These are phyloP conservation scores for Drosophila virilis DNA, from an alignment of 1,140 invertebrate genomes.

Conservation along the genomic window DNA sequence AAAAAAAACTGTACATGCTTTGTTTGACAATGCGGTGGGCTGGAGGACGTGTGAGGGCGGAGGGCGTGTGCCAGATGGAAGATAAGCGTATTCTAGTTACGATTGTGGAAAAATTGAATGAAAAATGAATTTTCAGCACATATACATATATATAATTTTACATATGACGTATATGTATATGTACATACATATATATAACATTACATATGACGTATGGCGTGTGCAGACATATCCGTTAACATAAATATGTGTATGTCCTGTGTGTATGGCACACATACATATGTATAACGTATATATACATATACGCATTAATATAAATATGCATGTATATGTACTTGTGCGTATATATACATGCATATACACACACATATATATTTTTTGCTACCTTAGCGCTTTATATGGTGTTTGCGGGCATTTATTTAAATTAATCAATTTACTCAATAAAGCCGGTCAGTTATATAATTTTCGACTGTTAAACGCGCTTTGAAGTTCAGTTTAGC, in stretches of 20 bases:
- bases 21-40: slow-evolving; percentile 2
- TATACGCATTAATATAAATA: not conserved
- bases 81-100: slow-evolving; percentile 42
- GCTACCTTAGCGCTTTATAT: slow-evolving; percentile 21
- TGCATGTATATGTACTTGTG: not conserved
- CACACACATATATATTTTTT: slow-evolving; percentile 9
- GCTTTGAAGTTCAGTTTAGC: not conserved
- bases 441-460: slow-evolving; percentile 19
- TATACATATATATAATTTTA: not conserved
- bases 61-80: slow-evolving; percentile 14
- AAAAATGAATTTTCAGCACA: not conserved
- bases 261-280: no score
- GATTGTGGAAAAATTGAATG: slow-evolving; percentile 23
- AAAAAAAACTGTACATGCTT: slow-evolving; percentile 35
- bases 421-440: slow-evolving; percentile 30
- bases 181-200: not conserved
- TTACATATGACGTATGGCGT: no score
- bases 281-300: no score
- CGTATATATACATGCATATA: not conserved
- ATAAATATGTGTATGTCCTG: not conserved
- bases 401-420: not conserved
- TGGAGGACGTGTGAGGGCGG: not conserved
- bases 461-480: slow-evolving; percentile 4
- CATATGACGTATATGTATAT: not conserved
- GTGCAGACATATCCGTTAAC: no score